Conservation (phyloP, 1,140 invertebrate genomes). For the Heliothis virescens region DNA sequence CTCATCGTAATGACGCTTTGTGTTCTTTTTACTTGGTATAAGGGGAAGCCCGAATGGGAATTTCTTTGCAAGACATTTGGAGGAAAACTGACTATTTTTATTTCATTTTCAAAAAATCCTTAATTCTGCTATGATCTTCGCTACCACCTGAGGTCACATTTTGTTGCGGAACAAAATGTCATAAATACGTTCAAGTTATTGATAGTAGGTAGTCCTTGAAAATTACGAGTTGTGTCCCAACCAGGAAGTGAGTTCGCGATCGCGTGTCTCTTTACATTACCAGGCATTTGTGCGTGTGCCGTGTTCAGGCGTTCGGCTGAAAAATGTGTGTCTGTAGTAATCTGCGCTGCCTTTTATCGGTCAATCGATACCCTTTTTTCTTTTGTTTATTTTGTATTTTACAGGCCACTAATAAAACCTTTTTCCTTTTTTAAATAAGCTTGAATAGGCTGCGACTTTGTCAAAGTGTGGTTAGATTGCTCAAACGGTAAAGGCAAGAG, state of each 20-base stretch:
- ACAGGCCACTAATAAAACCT: background rate
- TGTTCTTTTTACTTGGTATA: no score
- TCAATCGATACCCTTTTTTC: slow-evolving; percentile 50
- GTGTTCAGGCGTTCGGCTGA: slow-evolving; percentile 58
- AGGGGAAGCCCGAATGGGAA: background rate
- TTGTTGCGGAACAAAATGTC: slow-evolving; percentile 4
- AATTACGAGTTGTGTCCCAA: slow-evolving; percentile 61
- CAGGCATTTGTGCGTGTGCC: slow-evolving; percentile 61
- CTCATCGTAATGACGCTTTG: no score
- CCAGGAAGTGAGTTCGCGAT: slow-evolving; percentile 65
- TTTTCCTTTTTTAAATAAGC: background rate
- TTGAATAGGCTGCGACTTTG: no score
- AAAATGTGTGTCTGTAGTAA: slow-evolving; percentile 60
- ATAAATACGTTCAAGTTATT: slow-evolving; percentile 49
- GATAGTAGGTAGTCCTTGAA: slow-evolving; percentile 65
- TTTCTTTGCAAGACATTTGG: no score
- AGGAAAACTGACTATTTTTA: background rate
- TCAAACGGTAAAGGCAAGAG: no score
- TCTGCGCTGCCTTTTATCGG: slow-evolving; percentile 60
- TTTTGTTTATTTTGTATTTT: slow-evolving; percentile 1
- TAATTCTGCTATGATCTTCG: background rate
- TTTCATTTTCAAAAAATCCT: background rate
- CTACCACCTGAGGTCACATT: slow-evolving; percentile 10
- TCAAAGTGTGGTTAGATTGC: no score
- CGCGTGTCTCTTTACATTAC: slow-evolving; percentile 63